Conservation (phyloP, 2,888 invertebrate genomes). For the Sceliomorpha sp. region DNA sequence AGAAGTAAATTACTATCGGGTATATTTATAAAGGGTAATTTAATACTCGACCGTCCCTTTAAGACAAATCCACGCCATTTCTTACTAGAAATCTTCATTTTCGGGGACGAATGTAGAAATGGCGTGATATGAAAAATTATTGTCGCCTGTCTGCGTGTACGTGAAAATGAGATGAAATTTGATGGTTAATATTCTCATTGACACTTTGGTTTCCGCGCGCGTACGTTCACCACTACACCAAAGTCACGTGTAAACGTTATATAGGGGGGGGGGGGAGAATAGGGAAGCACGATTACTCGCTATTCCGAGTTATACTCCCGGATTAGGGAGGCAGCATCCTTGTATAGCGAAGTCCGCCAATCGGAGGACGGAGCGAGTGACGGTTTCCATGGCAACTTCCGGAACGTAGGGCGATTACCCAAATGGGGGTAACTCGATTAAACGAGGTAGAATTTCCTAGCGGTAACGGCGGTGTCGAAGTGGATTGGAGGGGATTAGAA, state of each 20-base stretch:
- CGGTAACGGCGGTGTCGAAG: slow-evolving; percentile 49
- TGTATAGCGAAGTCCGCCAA: slow-evolving; percentile 58
- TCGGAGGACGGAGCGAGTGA: slow-evolving; percentile 64
- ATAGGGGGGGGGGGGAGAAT: slow-evolving; percentile 34
- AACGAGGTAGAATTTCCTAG: slow-evolving; percentile 65
- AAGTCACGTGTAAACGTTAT: slow-evolving; percentile 43
- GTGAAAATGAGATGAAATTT: no score
- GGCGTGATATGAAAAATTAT: no score
- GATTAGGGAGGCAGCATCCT: slow-evolving; percentile 57
- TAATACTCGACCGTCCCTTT: no score
- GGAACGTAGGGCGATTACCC: slow-evolving; percentile 75
- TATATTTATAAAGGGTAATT: no score
- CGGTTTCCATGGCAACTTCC: slow-evolving; percentile 73
- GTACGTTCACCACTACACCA: slow-evolving; percentile 15
- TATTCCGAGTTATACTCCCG: slow-evolving; percentile 53
- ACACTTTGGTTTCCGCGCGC: slow-evolving; percentile 10
- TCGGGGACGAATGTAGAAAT: no score
- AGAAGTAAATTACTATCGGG: no score
- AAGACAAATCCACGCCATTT: no score
- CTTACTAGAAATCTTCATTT: no score
- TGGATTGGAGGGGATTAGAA: slow-evolving; percentile 47
- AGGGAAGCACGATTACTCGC: slow-evolving; percentile 53
- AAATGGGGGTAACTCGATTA: slow-evolving; percentile 79
- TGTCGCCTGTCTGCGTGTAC: no score
- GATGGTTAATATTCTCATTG: neutral